Evolutionary conservation across 2,113 vertebrate genomes (phyloP).

Genomic region (Alethe diademata): DNA sequence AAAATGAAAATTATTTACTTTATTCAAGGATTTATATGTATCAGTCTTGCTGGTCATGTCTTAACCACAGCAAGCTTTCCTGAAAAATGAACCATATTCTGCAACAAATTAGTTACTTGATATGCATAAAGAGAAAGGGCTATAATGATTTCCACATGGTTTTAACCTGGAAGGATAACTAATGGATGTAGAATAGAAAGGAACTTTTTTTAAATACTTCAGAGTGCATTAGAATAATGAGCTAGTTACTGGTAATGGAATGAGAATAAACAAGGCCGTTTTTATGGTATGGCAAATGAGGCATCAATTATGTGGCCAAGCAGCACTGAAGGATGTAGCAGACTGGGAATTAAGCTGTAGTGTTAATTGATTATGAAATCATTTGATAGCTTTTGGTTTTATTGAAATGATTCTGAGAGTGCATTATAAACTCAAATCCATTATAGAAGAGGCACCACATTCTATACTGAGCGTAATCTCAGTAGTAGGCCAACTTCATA

Average conservation of each 20-base stretch:
- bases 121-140: neutral
- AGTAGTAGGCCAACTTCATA: neutral
- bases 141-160: neutral
- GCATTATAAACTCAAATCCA: constrained; percentile 25
- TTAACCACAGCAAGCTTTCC: neutral
- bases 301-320: constrained; percentile 36
- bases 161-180: constrained; percentile 21
- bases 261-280: constrained; percentile 25
- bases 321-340: constrained; percentile 17
- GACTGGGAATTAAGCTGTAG: constrained; percentile 48
- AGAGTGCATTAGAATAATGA: constrained; percentile 54
- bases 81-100: neutral
- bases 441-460: neutral
- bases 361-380: constrained; percentile 67
- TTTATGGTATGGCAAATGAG: constrained; percentile 46
- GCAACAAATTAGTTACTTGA: neutral
- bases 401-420: constrained; percentile 29
- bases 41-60: neutral
- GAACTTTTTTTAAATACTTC: constrained; percentile 36
- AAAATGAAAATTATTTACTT: neutral
- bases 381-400: constrained; percentile 48
- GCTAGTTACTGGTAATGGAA: constrained; percentile 51
- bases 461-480: neutral
- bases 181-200: neutral
- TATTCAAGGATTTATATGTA: neutral